Conservation (phyloP, 2,797 vertebrate genomes). For the Spheniscus humboldti region DNA sequence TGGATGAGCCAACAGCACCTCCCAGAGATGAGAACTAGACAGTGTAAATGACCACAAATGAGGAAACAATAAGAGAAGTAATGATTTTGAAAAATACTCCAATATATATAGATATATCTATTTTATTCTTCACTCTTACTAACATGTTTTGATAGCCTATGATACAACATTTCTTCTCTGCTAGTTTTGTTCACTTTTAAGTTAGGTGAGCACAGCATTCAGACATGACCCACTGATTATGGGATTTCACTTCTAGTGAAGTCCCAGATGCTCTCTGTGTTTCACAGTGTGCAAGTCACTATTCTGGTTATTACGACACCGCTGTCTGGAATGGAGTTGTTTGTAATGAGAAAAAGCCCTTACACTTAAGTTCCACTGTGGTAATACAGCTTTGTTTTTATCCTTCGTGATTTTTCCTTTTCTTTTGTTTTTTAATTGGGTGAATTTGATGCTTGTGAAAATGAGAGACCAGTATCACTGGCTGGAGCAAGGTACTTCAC, state of each 20-base stretch:
- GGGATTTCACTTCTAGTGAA: not conserved
- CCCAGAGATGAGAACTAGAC: slow-evolving; percentile 25
- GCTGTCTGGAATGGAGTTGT: not conserved
- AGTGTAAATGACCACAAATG: not conserved
- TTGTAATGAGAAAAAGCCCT: not conserved
- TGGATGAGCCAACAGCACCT: slow-evolving; percentile 47
- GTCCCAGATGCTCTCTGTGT: not conserved
- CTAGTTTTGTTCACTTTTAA: not conserved
- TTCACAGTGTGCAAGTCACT: not conserved
- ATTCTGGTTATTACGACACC: not conserved
- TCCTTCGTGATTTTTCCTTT: slow-evolving; percentile 41
- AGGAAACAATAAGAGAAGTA: not conserved
- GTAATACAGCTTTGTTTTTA: slow-evolving; percentile 27
- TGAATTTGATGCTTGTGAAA: slow-evolving; percentile 47
- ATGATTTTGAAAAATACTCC: not conserved
- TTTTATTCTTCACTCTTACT: not conserved
- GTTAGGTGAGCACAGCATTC: not conserved
- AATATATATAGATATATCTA: too few species aligned
- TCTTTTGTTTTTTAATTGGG: slow-evolving; percentile 32
- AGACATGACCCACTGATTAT: not conserved
- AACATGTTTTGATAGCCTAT: not conserved
- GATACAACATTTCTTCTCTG: not conserved
- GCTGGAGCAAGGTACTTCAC: slow-evolving; percentile 53
- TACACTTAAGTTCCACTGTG: not conserved
- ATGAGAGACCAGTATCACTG: slow-evolving; percentile 16